Evolutionary conservation across 2,113 vertebrate genomes (phyloP).

Genomic region (Halichoeres trimaculatus): DNA sequence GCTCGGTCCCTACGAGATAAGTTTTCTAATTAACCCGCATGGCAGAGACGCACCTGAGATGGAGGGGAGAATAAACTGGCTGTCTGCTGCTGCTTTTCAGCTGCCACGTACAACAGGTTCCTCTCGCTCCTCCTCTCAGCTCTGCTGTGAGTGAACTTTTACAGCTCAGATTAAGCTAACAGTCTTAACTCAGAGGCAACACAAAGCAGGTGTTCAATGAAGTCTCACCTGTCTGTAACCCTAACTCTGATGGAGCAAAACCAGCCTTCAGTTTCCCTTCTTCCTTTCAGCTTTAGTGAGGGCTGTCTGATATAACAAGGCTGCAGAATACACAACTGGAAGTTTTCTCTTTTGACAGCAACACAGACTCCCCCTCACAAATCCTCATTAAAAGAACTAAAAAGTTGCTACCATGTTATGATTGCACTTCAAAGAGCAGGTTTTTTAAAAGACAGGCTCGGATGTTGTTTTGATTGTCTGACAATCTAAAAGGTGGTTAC

Average conservation of each 20-base stretch:
- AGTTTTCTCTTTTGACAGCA: no score
- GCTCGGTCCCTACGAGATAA: conserved; percentile 88
- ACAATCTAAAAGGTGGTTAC: no score
- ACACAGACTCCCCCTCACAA: no score
- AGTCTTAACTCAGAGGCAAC: not conserved
- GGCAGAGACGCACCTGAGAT: conserved; percentile 80
- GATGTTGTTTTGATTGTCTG: no score
- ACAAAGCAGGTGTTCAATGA: conserved; percentile 4
- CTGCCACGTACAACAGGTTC: conserved; percentile 33
- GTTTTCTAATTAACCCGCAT: conserved; percentile 95
- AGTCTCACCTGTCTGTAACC: not conserved
- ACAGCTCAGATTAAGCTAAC: not conserved
- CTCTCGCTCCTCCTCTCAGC: not conserved
- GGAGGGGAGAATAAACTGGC: conserved; percentile 56
- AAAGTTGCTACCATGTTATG: no score
- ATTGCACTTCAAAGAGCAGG: no score
- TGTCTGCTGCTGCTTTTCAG: conserved; percentile 43
- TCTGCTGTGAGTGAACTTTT: conserved; percentile 28
- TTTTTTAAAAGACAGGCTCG: no score
- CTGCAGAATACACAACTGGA: not conserved
- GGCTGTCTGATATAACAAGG: not conserved
- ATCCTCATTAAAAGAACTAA: no score
- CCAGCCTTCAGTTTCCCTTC: not conserved
- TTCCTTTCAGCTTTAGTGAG: not conserved
- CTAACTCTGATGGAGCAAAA: not conserved